Evolutionary conservation across 2,888 invertebrate genomes (phyloP).

Genomic region (Sarcophaga carnaria): DNA sequence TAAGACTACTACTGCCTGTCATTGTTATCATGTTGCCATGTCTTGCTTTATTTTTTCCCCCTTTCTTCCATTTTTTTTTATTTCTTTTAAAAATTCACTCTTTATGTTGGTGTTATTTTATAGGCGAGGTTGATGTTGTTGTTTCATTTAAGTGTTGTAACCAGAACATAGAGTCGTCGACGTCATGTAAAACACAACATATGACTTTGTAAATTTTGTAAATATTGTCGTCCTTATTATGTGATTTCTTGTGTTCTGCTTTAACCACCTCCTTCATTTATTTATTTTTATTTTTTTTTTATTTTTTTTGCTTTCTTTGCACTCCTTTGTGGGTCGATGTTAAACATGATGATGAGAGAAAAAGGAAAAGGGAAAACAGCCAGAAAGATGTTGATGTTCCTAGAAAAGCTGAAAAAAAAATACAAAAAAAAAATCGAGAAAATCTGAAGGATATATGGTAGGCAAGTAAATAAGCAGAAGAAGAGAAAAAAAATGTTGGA

Average conservation of each 20-base stretch:
- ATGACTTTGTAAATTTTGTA: conserved; percentile 67
- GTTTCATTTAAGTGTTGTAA: conserved; percentile 32
- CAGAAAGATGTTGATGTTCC: conserved; percentile 22
- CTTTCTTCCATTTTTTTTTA: conserved; percentile 3
- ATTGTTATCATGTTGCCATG: conserved; percentile 32
- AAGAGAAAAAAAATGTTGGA: background rate
- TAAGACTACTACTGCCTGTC: conserved; percentile 37
- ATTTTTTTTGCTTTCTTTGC: background rate
- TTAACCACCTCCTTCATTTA: no score
- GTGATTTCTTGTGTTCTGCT: conserved; percentile 40
- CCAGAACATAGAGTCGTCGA: conserved; percentile 33
- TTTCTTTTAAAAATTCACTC: background rate
- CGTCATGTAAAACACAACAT: conserved; percentile 63
- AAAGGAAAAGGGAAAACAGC: conserved; percentile 34
- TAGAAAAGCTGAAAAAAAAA: conserved; percentile 1
- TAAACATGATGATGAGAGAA: conserved; percentile 32
- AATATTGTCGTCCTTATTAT: conserved; percentile 62
- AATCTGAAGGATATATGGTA: background rate
- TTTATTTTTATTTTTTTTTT: background rate
- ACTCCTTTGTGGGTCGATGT: conserved; percentile 37
- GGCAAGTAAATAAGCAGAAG: background rate
- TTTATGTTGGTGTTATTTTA: background rate
- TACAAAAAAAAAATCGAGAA: background rate
- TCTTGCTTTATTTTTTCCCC: background rate
- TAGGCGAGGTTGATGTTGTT: conserved; percentile 23